Base-by-base conservation (phyloP, 2,888 invertebrate genomes). In the Zygothrica quintamaculata region DNA sequence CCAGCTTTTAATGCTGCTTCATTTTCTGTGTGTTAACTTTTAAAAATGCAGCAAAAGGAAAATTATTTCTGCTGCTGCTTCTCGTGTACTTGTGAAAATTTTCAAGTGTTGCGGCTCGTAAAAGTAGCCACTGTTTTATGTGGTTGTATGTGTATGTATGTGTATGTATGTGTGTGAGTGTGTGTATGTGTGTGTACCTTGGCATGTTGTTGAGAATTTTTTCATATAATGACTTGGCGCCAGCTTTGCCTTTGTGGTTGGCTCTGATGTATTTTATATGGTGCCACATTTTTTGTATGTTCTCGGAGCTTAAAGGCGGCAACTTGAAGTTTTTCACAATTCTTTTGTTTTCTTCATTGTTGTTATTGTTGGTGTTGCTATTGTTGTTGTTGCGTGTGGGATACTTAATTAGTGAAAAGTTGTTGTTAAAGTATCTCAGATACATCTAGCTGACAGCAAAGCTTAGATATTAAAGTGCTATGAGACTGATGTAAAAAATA, bases 131-230 rank as follows among this genome's bases (percentile, higher is more conserved):
- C 67, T 39, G 59, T 22, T 26, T 26, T 26, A 26, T 75, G 52
- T 60, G 31, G 40, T 15, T 39, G 53, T 57, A 34, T 47, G 36
- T 36, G 13, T 36, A 26, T 52, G 42, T 47, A 7, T 31, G 18
- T 25, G 22, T 40, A 13, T 34, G 3, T 50, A 12, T 40, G 18
- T 15, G 26, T 33, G 48, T 39, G 39, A 47, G 36, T 67, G n/a
- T 48, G 47, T 52, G 34, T 62, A 43, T 53, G 29, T 37, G 29
- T 37, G 31, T 53, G 36, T 56, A 29, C 47, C 64, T 55, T 77
- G 60, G 79, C 79, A 70, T 76, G 74, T 79, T 64, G 71, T 47
- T 80, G 73, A 69, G 75, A 77, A 77, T 73, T 81, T n/a, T 80
- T 36, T 61, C 56, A 48, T 52, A 69, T 79, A 80, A 80, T 66